Percentiles rank a stretch among this genome's conserved stretches.
Evolutionary conservation across 2,797 vertebrate genomes (phyloP).

Genomic region (Thamnophis elegans): DNA sequence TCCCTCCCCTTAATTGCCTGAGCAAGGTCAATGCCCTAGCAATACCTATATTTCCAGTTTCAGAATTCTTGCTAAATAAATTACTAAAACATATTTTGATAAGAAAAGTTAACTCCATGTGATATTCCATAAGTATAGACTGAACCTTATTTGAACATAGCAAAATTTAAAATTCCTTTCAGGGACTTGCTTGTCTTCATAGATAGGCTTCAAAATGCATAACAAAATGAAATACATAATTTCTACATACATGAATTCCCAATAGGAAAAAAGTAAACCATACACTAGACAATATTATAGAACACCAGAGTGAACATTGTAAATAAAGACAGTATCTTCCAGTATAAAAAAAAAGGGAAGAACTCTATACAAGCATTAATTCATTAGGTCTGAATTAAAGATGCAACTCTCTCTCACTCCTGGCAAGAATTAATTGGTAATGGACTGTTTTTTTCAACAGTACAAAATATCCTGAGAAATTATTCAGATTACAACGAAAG

Average conservation of each 20-base stretch:
- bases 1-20: constrained; percentile 10
- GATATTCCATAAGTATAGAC: constrained; percentile 52
- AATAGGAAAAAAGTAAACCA: constrained; percentile 70
- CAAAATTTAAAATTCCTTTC: constrained; percentile 64
- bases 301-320: constrained; percentile 70
- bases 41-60: constrained; percentile 56
- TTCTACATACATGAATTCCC: constrained; percentile 70
- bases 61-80: constrained; percentile 72
- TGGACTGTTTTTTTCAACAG: constrained; percentile 70
- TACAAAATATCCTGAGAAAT: constrained; percentile 81
- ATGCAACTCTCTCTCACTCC: constrained; percentile 72
- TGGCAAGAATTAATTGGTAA: constrained; percentile 78
- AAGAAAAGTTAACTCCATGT: constrained; percentile 68
- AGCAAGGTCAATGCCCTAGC: constrained; percentile 52
- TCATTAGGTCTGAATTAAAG: constrained; percentile 69
- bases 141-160: constrained; percentile 54
- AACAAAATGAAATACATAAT: constrained; percentile 71
- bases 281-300: constrained; percentile 69
- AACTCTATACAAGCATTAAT: constrained; percentile 70
- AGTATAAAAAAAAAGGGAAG: constrained; percentile 63
- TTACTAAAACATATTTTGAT: constrained; percentile 65
- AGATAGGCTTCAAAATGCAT: constrained; percentile 73
- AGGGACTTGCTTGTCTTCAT: constrained; percentile 70
- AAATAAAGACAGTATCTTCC: constrained; percentile 71
- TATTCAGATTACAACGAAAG: constrained; percentile 76